phyloP scores from a whole-genome alignment of 2,797 vertebrate species.

The Muscicapa comitata region DNA sequence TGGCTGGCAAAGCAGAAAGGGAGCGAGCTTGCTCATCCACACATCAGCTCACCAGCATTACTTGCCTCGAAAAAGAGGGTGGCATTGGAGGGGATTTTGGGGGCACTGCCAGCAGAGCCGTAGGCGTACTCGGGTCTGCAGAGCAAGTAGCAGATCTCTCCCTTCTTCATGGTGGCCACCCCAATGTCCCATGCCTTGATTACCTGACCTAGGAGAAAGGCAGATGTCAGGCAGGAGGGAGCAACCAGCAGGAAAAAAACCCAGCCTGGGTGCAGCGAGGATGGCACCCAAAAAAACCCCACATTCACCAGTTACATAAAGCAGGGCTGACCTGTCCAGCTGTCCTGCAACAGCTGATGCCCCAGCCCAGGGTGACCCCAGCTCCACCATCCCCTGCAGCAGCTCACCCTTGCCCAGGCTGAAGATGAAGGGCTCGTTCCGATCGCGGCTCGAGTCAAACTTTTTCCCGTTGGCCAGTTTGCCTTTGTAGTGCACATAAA shows the following conservation, averaged over 20 bases:
- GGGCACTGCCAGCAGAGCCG: slow-evolving; percentile 84
- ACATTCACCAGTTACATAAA: too few relatives aligned
- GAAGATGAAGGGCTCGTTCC: slow-evolving; percentile 91
- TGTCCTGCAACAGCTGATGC: not conserved
- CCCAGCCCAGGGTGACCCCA: not conserved
- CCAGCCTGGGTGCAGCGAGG: not conserved
- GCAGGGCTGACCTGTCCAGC: not conserved
- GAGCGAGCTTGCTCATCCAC: not conserved
- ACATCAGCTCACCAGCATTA: not conserved
- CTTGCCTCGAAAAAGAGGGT: slow-evolving; percentile 91
- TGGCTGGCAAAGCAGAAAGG: not conserved
- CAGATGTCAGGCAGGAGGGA: not conserved
- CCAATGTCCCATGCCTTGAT: slow-evolving; percentile 94
- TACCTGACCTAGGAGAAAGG: slow-evolving; percentile 84
- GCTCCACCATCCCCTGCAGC: too few relatives aligned
- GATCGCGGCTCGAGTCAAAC: slow-evolving; percentile 91
- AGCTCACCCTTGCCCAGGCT: slow-evolving; percentile 87
- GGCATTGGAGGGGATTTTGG: slow-evolving; percentile 90
- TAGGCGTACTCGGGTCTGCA: slow-evolving; percentile 92
- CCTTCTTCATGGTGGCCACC: slow-evolving; percentile 90
- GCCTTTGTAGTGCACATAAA: slow-evolving; percentile 93
- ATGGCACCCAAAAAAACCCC: not conserved
- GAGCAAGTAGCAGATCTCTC: slow-evolving; percentile 87
- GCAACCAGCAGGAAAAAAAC: not conserved
- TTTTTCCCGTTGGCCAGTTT: slow-evolving; percentile 88